Evolutionary conservation across 30 jellyfish, hydroid and myxozoan genomes (phyloP), one percentile per base, ranked within the genome.

Genomic region (Phacellophora camtschatica): DNA sequence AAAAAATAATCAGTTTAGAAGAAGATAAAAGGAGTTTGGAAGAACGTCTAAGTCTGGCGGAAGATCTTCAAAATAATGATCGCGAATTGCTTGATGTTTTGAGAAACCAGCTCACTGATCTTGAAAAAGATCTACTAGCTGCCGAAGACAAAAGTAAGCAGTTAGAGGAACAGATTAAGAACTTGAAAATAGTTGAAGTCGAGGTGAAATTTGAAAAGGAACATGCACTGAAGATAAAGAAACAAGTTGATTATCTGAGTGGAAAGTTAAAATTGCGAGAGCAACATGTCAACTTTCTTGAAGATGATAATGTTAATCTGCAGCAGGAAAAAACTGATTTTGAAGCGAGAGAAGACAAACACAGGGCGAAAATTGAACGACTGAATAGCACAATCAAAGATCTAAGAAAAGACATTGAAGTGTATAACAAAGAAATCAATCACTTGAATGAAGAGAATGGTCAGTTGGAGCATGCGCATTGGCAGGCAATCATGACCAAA

Each of bases 301-400:
- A 93, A 69, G 99, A 93, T 45, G 99, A 93, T 58, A 93, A 93
- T 59, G 99, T 93, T 24, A 67, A 71, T 11, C 58, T 93, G 56
- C 95, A 86, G 23, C 99, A 93, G 62, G 82, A 88, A 63, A 93
- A 93, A 49, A 27, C 78, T 5, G 97, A 81, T 1, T 68, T 84
- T 35, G 96, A 87, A 50, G 61, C 82, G 16, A 87, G 81, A 34
- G 42, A 76, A 11, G 85, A 76, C 8, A 81, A 87, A 41, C 70
- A 81, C 39, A 63, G 49, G 27, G 53, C 0, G 25, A 78, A 65
- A 46, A 75, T 77, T 29, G 89, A 84, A 36, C 71, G 56, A 35
- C 86, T 90, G 16, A 85, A 77, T 24, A 65, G 71, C n/a, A 78
- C 71, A 12, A 68, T 90, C 5, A 75, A 81, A 43, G 88, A 67